Base-by-base conservation (phyloP, 2,113 vertebrate species). In the Prunella fulvescens region DNA sequence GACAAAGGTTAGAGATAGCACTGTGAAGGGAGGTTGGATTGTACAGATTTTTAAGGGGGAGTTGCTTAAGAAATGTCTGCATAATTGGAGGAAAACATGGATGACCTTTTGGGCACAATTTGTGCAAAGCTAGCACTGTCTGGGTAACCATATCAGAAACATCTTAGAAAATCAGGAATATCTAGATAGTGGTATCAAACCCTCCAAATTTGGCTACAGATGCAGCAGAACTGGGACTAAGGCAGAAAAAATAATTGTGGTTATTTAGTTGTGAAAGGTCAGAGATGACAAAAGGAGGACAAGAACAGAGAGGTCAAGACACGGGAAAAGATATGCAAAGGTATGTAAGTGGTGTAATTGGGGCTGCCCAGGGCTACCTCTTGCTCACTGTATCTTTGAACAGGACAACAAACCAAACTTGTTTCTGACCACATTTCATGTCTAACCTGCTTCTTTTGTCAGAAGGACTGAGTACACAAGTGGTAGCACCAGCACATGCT, bases 331-430 rank as follows among this genome's bases (percentile, higher is more conserved):
- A 15, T 64, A 82, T 33, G 18, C 45, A 60, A 37, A 73, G 33
- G 47, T 81, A 50, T 50, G 13, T 10, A 35, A 61, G 51, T 62
- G 20, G 12, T 56, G 25, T 25, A 69, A 73, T 8, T 0, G 0
- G 9, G 18, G 13, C 15, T 86, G 47, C 39, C 42, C 1, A 6
- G n/a, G 28, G 22, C 7, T 40, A 20, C 7, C 13, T 57, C 24
- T 78, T 81, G 28, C 6, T 62, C 14, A 69, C 15, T 28, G 9
- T 11, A 50, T 37, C 83, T 67, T 86, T 45, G 35, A 78, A 39
- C 26, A 89, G 64, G 24, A 71, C 25, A 74, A 66, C 69, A 89
- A 89, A 70, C 10, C 29, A 84, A 81, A 94, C 56, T 22, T 86
- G 65, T 78, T 90, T 86, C 33, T 84, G 42, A 33, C 20, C 16